Base-by-base conservation (phyloP, 2,888 invertebrate genomes). In the Tenthredo scrophulariae region DNA sequence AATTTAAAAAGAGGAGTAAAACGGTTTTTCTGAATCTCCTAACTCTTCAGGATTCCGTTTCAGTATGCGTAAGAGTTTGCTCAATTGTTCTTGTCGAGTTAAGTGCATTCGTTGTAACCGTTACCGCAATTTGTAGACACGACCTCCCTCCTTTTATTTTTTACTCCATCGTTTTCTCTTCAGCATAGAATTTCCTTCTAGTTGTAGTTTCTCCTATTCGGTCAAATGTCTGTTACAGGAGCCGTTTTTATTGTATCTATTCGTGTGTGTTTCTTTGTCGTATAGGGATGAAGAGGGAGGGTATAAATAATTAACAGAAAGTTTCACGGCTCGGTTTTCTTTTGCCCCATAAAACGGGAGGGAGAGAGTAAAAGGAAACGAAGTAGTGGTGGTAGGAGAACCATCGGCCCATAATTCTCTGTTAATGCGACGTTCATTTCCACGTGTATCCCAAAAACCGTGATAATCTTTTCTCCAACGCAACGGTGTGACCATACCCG, bases 361-460 rank as follows among this genome's bases (percentile, higher is more conserved):
- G n/a, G 29, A 67, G 3, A 46, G 15, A 46, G 46, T 46, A 46
- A 46, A 46, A 62, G 46, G 84, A 80, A 22, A 82, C 33, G 84
- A 40, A 54, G 77, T 85, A 40, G 74, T 40, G 75, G 46, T 82
- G 54, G 72, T 50, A 2, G 46, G n/a, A 29, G 65, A 58, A 85
- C 83, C 86, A 86, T 89, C 89, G 89, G 87, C 89, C 90, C 90
- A 92, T 92, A 93, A 92, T 90, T 93, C 92, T 92, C 88, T 87
- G 89, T 92, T 93, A 93, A 93, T 92, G 93, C 90, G 92, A 92
- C 82, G 85, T 82, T 65, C 46, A 43, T 67, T 82, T 46, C 65
- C 46, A 15, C 67, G 67, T 67, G 43, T 67, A 67, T 37, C 58
- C 89, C 87, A 37, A 40, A 37, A 62, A 43, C 67, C 88, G 88